A percentile compares a stretch with the other conserved stretches of the same genome.
Evolutionary conservation across 2,113 vertebrate species (phyloP).

Genomic region (Bettongia penicillata): DNA sequence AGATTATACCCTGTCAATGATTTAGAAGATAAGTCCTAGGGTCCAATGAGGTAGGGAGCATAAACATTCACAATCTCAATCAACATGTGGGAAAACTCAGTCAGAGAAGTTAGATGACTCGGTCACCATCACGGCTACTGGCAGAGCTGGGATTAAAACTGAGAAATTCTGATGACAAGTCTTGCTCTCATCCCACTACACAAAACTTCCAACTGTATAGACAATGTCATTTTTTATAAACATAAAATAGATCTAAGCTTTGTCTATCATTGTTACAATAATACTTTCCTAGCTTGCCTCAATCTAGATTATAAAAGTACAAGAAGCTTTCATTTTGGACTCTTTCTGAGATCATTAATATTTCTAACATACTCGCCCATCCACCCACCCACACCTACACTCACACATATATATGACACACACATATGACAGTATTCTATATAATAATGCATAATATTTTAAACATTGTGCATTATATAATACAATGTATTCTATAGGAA

Average conservation of each 20-base stretch:
- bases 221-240: neutral
- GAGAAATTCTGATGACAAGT: neutral
- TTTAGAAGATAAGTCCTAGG: neutral
- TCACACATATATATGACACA: no score
- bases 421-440: neutral
- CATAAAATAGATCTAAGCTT: neutral
- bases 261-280: no score
- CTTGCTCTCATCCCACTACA: neutral
- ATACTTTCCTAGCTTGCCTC: neutral
- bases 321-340: neutral
- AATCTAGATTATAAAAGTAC: neutral
- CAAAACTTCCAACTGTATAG: neutral
- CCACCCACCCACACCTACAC: no score
- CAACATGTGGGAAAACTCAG: neutral
- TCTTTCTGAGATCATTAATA: no score
- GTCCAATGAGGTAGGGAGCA: neutral
- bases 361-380: no score
- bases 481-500: neutral
- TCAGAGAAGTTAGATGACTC: neutral
- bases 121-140: neutral
- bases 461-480: neutral
- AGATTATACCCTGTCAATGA: neutral
- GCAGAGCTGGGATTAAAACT: neutral
- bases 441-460: neutral
- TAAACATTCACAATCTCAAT: neutral